These are phyloP conservation scores for Chrysolina oricalcia DNA, from an alignment of 2,888 invertebrate genomes.

Conservation along the genomic window DNA sequence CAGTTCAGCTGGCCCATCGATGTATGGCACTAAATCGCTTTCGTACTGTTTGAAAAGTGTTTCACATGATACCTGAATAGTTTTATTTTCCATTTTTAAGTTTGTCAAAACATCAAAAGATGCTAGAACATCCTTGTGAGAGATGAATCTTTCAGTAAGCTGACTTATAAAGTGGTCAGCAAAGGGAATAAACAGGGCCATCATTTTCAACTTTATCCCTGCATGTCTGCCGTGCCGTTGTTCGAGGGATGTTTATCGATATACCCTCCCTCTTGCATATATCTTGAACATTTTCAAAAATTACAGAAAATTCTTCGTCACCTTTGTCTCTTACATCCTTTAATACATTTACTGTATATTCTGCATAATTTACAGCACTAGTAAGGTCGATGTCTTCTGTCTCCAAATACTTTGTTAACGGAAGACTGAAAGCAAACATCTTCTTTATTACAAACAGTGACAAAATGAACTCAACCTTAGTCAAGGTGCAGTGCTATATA, in stretches of 20 bases:
- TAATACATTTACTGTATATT: slow-evolving; percentile 1
- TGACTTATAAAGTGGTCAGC: slow-evolving; percentile 8
- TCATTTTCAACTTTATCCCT: slow-evolving; percentile 3
- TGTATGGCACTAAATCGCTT: slow-evolving; percentile 6
- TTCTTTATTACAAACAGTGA: slow-evolving; percentile 4
- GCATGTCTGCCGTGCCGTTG: too few relatives aligned
- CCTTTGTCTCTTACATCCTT: background rate
- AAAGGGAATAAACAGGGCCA: slow-evolving; percentile 8
- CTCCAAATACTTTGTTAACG: slow-evolving; percentile 9
- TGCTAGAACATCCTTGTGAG: slow-evolving; percentile 12
- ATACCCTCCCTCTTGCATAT: slow-evolving; percentile 12
- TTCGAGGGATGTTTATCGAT: slow-evolving; percentile 1
- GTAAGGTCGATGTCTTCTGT: slow-evolving; percentile 2
- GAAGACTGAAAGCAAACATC: slow-evolving; percentile 9
- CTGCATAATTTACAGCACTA: slow-evolving; percentile 2
- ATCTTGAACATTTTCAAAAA: slow-evolving; percentile 8
- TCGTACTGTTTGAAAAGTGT: too few relatives aligned
- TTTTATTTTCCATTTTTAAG: too few relatives aligned
- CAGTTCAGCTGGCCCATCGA: background rate
- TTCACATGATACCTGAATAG: too few relatives aligned
- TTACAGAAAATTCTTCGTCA: slow-evolving; percentile 12
- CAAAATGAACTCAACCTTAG: too few relatives aligned
- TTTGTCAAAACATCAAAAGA: too few relatives aligned
- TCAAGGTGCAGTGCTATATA: too few relatives aligned
- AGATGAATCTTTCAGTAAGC: slow-evolving; percentile 1